phyloP scores from a whole-genome alignment of 2,113 vertebrate species.

The Otis tarda region DNA sequence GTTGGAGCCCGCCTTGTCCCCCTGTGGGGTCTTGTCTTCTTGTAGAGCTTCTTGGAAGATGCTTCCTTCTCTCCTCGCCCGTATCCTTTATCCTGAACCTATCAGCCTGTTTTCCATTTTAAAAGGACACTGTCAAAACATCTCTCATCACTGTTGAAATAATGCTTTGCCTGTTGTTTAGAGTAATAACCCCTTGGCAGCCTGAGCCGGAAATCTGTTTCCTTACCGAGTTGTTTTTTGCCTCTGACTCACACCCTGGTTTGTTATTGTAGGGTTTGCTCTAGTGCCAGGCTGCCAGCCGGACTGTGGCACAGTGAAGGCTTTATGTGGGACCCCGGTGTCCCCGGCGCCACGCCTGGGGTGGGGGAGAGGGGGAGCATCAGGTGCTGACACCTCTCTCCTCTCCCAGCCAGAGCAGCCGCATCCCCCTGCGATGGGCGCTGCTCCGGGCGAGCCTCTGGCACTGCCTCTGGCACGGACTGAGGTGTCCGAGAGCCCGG shows the following conservation, averaged over 20 bases:
- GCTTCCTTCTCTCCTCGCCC: background rate
- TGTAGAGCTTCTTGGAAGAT: background rate
- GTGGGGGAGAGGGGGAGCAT: background rate
- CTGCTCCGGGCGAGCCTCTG: rapidly evolving
- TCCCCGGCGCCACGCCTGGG: background rate
- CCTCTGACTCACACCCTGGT: constrained; percentile 57
- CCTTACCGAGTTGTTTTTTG: constrained; percentile 63
- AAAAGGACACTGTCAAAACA: constrained; percentile 62
- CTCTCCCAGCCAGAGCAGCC: background rate
- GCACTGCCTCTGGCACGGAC: too few relatives aligned
- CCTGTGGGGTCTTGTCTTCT: background rate
- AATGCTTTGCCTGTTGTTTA: constrained; percentile 62
- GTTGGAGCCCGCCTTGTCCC: background rate
- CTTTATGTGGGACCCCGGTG: background rate
- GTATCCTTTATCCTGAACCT: constrained; percentile 18
- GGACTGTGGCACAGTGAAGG: background rate
- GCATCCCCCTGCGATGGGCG: rapidly evolving
- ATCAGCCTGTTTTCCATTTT: constrained; percentile 52
- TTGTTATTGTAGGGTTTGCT: constrained; percentile 68
- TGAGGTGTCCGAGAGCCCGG: background rate
- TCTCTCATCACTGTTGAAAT: constrained; percentile 67
- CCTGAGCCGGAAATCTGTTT: constrained; percentile 65
- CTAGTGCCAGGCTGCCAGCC: constrained; percentile 40
- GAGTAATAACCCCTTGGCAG: constrained; percentile 67
- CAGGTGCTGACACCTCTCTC: background rate